phyloP scores from a whole-genome alignment of 2,113 vertebrate species.

The Zosterops pallidus region DNA sequence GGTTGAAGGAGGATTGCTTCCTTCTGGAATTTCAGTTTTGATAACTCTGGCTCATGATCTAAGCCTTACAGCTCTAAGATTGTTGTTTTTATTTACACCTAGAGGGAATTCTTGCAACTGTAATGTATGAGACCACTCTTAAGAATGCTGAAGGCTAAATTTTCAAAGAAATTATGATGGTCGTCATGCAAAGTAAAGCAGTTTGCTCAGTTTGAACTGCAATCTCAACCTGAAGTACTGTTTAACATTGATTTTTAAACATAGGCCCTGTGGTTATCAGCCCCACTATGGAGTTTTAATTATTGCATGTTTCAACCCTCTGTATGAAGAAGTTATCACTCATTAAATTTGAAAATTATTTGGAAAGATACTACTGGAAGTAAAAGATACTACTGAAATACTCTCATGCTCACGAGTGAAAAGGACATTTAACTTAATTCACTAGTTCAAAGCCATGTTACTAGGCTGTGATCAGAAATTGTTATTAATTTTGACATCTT shows the following conservation, averaged over 20 bases:
- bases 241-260: not conserved
- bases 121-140: not conserved
- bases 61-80: not conserved
- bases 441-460: not conserved
- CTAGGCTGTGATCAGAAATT: not conserved
- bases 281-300: not conserved
- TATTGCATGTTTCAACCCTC: not conserved
- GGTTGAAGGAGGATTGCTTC: slow-evolving; percentile 28
- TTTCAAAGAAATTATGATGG: not conserved
- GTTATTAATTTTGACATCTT: not conserved
- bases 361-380: not conserved
- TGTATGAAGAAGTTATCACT: not conserved
- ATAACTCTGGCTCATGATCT: not conserved
- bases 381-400: not conserved
- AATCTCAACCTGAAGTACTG: not conserved
- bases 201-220: not conserved
- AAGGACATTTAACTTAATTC: not conserved
- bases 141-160: not conserved
- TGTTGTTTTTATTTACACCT: not conserved
- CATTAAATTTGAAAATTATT: not conserved
- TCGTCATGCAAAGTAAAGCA: not conserved
- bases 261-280: not conserved
- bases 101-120: not conserved
- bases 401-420: not conserved
- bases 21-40: slow-evolving; percentile 26